phyloP scores from a whole-genome alignment of 2,113 vertebrate genomes.

The Thryonomys swinderianus region DNA sequence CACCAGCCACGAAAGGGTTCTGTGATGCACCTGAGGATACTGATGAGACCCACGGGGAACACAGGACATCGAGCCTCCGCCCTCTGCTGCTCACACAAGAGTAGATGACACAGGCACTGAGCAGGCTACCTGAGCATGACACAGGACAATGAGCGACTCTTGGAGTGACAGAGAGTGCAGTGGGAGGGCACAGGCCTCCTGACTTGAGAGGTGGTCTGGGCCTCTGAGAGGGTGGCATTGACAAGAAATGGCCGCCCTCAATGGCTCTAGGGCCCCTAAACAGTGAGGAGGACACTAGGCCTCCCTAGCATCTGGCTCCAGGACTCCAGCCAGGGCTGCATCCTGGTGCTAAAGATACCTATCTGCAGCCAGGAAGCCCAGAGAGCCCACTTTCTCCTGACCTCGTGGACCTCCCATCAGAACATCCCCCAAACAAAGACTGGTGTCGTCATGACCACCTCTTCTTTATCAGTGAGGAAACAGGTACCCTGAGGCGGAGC shows the following conservation, averaged over 20 bases:
- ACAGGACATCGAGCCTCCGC: background rate
- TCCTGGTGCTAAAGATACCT: background rate
- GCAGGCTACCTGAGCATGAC: background rate
- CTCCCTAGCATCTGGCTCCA: background rate
- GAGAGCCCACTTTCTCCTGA: background rate
- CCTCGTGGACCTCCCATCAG: background rate
- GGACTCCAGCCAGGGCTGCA: background rate
- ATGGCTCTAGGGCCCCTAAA: background rate
- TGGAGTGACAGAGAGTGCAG: background rate
- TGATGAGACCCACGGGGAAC: background rate
- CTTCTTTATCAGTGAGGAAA: background rate
- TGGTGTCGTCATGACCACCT: background rate
- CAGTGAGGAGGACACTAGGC: background rate
- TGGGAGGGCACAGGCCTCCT: too few relatives aligned
- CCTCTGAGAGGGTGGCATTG: background rate
- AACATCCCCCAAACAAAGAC: background rate
- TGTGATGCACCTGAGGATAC: background rate
- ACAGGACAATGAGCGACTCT: background rate
- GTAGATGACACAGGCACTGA: background rate
- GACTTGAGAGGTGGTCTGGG: background rate
- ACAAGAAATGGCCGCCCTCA: fast-evolving
- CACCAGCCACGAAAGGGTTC: background rate
- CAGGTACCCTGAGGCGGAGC: background rate
- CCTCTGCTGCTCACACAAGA: background rate
- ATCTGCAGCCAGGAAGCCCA: background rate